Evolutionary conservation across 1,140 invertebrate species (phyloP), one percentile per base, ranked within the genome.

Genomic region (Nixonia krombeini): DNA sequence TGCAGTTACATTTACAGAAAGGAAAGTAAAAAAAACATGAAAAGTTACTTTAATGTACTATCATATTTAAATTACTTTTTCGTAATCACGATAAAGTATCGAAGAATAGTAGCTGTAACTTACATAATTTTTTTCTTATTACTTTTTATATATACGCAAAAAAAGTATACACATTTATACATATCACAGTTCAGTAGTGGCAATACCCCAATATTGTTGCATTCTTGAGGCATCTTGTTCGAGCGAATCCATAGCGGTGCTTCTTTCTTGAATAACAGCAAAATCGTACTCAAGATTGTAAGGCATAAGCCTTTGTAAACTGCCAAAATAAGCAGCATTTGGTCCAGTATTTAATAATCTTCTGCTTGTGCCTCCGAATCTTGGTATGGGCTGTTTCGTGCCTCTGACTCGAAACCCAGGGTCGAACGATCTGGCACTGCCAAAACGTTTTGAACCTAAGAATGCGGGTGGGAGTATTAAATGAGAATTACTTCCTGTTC

Each of bases 121-220:
- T n/a, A n/a, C n/a, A n/a, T n/a, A n/a, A n/a, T n/a, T n/a, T n/a
- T n/a, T n/a, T n/a, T n/a, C n/a, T n/a, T n/a, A n/a, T n/a, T n/a
- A n/a, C n/a, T n/a, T n/a, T n/a, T n/a, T n/a, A n/a, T n/a, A n/a
- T n/a, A n/a, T n/a, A n/a, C n/a, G n/a, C n/a, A n/a, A n/a, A n/a
- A n/a, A n/a, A n/a, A n/a, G n/a, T n/a, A n/a, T n/a, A n/a, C n/a
- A n/a, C n/a, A n/a, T n/a, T n/a, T n/a, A n/a, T n/a, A n/a, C n/a
- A 51, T 59, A 70, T 88, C 84, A 93, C 41, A 94, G 77, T 83
- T 94, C 93, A 0, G 93, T 94, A 1, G 92, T 94, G 4, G 92
- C 92, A 29, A 94, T 92, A 31, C 92, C 93, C 93, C 93, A 94
- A 81, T 94, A 94, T 67, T 93, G 92, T 63, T 93, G 90, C 92